phyloP scores from a whole-genome alignment of 2,113 vertebrate genomes.

The Suncus etruscus region DNA sequence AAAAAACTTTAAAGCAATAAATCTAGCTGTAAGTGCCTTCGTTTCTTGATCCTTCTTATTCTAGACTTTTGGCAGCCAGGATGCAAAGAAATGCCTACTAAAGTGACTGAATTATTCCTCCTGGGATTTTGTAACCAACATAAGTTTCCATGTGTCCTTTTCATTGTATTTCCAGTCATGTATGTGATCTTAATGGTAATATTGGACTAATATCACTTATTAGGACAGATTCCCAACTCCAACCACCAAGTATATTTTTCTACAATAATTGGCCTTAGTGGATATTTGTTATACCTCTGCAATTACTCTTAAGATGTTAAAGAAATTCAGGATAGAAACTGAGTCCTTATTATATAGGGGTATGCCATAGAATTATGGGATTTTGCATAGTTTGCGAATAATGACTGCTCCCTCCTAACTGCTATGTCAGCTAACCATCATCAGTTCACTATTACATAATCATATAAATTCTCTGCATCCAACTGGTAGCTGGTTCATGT shows the following conservation, averaged over 20 bases:
- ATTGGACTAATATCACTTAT: slow-evolving; percentile 70
- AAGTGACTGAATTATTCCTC: slow-evolving; percentile 67
- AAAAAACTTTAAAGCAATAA: not conserved
- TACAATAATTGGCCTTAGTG: slow-evolving; percentile 75
- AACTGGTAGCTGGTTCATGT: slow-evolving; percentile 57
- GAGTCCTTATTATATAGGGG: slow-evolving; percentile 52
- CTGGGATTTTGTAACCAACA: slow-evolving; percentile 39
- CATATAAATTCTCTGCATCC: slow-evolving; percentile 50
- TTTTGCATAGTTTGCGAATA: slow-evolving; percentile 52
- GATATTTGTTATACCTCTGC: slow-evolving; percentile 73
- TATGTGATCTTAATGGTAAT: slow-evolving; percentile 57
- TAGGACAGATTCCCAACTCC: slow-evolving; percentile 50
- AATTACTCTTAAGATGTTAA: slow-evolving; percentile 67
- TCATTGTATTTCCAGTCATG: slow-evolving; percentile 59
- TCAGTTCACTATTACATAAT: slow-evolving; percentile 50
- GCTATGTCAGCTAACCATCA: slow-evolving; percentile 65
- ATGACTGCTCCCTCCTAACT: slow-evolving; percentile 63
- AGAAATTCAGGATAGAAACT: slow-evolving; percentile 13
- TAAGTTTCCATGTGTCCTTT: slow-evolving; percentile 26
- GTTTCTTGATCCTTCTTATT: not conserved
- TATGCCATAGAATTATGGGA: slow-evolving; percentile 38
- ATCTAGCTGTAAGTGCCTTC: not conserved
- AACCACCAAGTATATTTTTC: slow-evolving; percentile 75
- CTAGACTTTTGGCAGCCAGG: not conserved
- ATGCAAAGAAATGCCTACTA: slow-evolving; percentile 42